Conservation (phyloP, 2,113 vertebrate species). For the Ailurus styani region DNA sequence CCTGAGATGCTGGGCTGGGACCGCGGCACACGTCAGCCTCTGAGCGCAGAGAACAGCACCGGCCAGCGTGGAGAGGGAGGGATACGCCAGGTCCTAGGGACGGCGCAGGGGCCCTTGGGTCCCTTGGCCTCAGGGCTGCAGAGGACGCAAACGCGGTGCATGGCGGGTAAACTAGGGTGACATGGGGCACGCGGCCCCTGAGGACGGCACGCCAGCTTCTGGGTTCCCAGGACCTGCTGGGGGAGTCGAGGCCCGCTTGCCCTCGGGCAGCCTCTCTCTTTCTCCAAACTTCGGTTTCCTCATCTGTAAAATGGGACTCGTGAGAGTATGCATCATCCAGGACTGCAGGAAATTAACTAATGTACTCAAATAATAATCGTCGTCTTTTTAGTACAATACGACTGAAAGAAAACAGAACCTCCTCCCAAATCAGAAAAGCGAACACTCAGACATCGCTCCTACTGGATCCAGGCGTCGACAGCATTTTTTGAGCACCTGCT, state of each 20-base stretch:
- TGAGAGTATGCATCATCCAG: neutral
- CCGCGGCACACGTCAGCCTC: neutral
- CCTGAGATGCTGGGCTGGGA: neutral
- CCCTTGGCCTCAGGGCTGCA: neutral
- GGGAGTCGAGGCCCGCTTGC: neutral
- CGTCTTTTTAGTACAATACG: neutral
- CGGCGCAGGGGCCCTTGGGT: neutral
- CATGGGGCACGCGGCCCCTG: rapidly evolving
- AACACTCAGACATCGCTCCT: neutral
- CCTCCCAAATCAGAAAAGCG: neutral
- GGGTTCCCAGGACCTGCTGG: neutral
- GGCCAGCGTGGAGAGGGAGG: neutral
- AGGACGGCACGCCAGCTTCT: neutral
- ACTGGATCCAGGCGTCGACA: neutral
- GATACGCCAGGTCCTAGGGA: neutral
- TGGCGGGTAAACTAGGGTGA: neutral
- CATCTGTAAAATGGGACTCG: neutral
- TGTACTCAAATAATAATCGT: neutral
- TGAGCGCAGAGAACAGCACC: neutral
- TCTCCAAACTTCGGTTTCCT: neutral
- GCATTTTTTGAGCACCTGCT: neutral
- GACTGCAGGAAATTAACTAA: neutral
- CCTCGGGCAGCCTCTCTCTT: neutral
- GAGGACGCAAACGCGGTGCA: neutral
- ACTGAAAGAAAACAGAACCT: neutral